These are phyloP conservation scores for Burhinus oedicnemus DNA, from an alignment of 2,113 vertebrate genomes.

Conservation along the genomic window DNA sequence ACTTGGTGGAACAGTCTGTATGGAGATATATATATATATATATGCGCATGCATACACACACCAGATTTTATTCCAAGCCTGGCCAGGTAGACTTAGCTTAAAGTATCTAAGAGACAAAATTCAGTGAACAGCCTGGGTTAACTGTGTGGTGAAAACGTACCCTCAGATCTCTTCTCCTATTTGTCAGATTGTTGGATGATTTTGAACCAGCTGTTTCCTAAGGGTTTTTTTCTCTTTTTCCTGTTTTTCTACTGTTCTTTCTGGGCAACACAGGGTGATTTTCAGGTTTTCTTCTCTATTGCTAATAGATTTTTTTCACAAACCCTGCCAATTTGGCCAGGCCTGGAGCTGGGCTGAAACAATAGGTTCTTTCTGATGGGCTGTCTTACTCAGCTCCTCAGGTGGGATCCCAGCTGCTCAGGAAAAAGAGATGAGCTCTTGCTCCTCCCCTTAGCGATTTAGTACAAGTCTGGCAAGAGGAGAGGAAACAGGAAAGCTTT, in stretches of 20 bases:
- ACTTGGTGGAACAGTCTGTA: neutral
- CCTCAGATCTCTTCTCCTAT: neutral
- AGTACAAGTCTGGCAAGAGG: neutral
- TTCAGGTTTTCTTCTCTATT: neutral
- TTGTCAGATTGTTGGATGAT: neutral
- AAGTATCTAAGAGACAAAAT: neutral
- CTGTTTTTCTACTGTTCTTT: neutral
- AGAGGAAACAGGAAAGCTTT: neutral
- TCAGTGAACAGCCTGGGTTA: neutral
- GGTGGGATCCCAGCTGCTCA: conserved; percentile 33
- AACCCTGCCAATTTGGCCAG: neutral
- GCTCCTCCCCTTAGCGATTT: conserved; percentile 33
- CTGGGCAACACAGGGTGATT: neutral
- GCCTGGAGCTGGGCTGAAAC: neutral
- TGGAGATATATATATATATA: neutral
- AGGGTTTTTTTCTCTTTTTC: neutral
- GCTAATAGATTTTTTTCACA: neutral
- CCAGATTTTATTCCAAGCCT: neutral
- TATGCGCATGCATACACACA: neutral
- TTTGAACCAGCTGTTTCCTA: neutral
- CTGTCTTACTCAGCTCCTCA: conserved; percentile 1
- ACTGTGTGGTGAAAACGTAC: neutral
- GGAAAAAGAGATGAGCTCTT: neutral
- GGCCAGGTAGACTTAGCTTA: neutral
- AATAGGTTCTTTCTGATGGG: neutral